Evolutionary conservation across 2,888 invertebrate genomes (phyloP), one percentile per base, ranked within the genome.

Genomic region (Sminthurides aquaticus): DNA sequence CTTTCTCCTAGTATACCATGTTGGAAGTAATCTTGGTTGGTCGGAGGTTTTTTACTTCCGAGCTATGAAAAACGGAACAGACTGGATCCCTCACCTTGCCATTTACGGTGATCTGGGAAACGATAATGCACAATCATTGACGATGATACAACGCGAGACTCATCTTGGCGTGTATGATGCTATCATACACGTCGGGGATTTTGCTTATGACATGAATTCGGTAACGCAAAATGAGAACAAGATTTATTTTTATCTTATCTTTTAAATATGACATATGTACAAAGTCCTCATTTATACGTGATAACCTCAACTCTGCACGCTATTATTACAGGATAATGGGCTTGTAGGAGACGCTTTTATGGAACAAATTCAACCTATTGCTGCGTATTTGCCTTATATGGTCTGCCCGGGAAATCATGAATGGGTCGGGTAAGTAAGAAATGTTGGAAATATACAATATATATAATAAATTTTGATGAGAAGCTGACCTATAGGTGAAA

Each of bases 81-180:
- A 86, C 70, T 94, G 92, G 92, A 82, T 85, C 22, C 90, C 93
- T 0, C 83, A 84, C 22, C 81, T 95, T 49, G 95, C 90, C 27
- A 85, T 97, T 74, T 96, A 87, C 77, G 97, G 97, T 0, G 97
- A 97, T 78, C 87, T 98, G 88, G 97, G 97, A 29, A 90, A 89
- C 77, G 87, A 86, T 73, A 96, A 96, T 80, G 92, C 94, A 1
- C 88, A 89, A 74, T 91, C 95, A 0, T 81, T 97, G 62, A 84
- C 88, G 0, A 84, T 90, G 69, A 80, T 98, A 5, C 92, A 94
- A 79, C 83, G 88, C 75, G 94, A 96, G 76, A 84, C 89, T 0
- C 87, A 92, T 76, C 81, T 84, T 54, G 88, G 86, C 11, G 79
- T 86, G 77, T 93, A 91, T 78, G 92, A 96, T 82, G 85, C 90